These are phyloP conservation scores for Clarias platycephalus DNA, from an alignment of 2,797 vertebrate species.

Conservation along the genomic window DNA sequence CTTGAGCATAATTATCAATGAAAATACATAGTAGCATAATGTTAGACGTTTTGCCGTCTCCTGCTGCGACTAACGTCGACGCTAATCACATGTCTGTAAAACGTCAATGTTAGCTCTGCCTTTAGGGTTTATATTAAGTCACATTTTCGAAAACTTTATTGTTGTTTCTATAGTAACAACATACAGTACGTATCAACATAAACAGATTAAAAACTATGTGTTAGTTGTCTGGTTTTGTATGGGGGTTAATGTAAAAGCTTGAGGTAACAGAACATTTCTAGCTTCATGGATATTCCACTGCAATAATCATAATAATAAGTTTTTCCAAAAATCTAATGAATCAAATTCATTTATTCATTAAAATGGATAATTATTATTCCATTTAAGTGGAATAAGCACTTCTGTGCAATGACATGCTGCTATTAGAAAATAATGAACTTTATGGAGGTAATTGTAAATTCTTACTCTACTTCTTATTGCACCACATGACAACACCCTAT, in stretches of 20 bases:
- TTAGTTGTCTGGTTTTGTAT: no score
- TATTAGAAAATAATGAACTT: neutral
- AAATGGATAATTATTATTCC: neutral
- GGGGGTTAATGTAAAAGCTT: no score
- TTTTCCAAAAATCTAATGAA: neutral
- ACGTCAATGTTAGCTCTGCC: neutral
- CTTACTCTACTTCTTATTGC: neutral
- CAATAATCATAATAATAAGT: neutral
- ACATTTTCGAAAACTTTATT: neutral
- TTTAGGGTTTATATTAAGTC: neutral
- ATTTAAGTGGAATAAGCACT: neutral
- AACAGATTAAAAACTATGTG: neutral
- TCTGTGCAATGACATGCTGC: neutral
- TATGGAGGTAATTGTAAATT: neutral
- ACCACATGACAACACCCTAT: neutral
- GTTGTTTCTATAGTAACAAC: slow-evolving; percentile 2
- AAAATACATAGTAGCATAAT: no score
- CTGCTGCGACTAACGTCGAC: no score
- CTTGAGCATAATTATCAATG: no score
- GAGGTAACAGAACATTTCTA: no score
- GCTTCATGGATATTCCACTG: neutral
- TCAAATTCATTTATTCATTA: neutral
- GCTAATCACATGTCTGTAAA: no score
- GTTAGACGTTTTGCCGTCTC: no score
- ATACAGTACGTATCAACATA: neutral